These are phyloP conservation scores for Gavialis gangeticus DNA, from an alignment of 2,113 vertebrate genomes.

Conservation along the genomic window DNA sequence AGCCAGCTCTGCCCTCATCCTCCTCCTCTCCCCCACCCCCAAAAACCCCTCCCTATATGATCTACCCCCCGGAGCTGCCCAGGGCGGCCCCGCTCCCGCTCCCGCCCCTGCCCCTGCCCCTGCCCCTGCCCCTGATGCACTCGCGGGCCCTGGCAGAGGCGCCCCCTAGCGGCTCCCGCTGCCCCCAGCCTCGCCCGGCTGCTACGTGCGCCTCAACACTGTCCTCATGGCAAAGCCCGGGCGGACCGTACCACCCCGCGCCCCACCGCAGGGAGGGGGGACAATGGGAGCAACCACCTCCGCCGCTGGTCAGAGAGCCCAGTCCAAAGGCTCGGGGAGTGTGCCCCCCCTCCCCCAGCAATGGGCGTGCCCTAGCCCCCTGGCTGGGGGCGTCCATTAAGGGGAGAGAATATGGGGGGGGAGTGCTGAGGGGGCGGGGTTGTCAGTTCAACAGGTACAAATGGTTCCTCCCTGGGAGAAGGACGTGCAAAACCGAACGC, in stretches of 20 bases:
- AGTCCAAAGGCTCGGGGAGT: background rate
- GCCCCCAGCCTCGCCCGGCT: background rate
- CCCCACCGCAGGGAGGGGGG: background rate
- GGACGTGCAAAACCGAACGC: conserved; percentile 97
- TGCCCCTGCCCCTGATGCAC: background rate
- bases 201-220: conserved; percentile 88
- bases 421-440: background rate
- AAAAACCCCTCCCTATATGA: too few relatives aligned
- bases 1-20: too few relatives aligned
- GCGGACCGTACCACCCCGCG: conserved; percentile 48
- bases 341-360: background rate
- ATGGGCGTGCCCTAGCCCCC: background rate
- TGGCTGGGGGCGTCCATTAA: background rate
- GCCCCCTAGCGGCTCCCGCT: background rate
- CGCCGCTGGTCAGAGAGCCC: background rate
- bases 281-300: background rate
- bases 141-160: background rate
- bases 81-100: too few relatives aligned
- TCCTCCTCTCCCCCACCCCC: too few relatives aligned
- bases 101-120: background rate
- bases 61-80: too few relatives aligned
- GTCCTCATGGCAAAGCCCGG: conserved; percentile 89
- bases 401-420: background rate
- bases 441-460: conserved; percentile 43
- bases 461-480: conserved; percentile 89